phyloP scores from a whole-genome alignment of 2,797 vertebrate species.

The Sebastolobus altivelis region DNA sequence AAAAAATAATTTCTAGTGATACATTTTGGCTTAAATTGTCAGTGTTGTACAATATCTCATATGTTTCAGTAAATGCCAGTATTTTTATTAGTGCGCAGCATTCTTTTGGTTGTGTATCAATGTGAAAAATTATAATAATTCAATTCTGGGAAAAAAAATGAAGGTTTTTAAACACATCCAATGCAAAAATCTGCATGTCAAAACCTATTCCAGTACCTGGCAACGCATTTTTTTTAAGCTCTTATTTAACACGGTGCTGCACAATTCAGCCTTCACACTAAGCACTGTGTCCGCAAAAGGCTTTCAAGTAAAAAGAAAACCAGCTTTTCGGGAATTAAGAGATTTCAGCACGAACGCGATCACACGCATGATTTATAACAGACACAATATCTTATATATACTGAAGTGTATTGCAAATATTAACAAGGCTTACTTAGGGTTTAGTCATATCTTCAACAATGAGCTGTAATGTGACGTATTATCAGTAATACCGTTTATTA shows the following conservation, averaged over 20 bases:
- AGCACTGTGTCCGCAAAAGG: conserved; percentile 6
- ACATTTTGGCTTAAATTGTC: background rate
- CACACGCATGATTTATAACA: background rate
- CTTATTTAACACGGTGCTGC: conserved; percentile 1
- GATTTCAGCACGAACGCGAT: conserved; percentile 7
- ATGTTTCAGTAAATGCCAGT: background rate
- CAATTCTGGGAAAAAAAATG: background rate
- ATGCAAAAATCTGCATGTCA: background rate
- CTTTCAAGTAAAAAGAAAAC: conserved; percentile 23
- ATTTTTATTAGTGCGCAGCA: background rate
- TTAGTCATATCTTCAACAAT: background rate
- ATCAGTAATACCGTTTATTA: background rate
- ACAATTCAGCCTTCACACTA: background rate
- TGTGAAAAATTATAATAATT: background rate
- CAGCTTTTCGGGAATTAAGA: conserved; percentile 40
- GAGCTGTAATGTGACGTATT: background rate
- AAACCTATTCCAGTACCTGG: conserved; percentile 16
- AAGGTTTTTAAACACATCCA: background rate
- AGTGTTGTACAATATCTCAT: background rate
- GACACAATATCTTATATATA: background rate
- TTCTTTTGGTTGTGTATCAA: background rate
- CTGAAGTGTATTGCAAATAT: conserved; percentile 11
- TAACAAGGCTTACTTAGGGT: background rate
- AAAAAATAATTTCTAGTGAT: background rate
- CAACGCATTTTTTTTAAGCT: background rate